Evolutionary conservation across 2,888 invertebrate genomes (phyloP).

Genomic region (Patella caerulea): DNA sequence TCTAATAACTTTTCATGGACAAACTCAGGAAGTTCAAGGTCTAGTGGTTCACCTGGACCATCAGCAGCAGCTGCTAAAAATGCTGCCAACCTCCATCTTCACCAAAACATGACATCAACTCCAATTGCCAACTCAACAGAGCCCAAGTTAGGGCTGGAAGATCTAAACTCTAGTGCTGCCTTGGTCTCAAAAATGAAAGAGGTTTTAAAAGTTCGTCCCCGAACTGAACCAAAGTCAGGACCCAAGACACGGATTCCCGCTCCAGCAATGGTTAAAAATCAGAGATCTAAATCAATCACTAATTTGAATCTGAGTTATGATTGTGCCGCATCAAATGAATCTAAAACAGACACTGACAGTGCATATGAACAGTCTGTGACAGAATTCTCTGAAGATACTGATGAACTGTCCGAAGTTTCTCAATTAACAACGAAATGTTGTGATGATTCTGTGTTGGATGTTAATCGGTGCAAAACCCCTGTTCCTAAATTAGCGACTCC

Average conservation of each 20-base stretch:
- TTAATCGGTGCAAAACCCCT: conserved; percentile 49
- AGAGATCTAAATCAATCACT: conserved; percentile 51
- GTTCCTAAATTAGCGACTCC: conserved; percentile 59
- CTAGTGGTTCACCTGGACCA: conserved; percentile 18
- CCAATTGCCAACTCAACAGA: conserved; percentile 9
- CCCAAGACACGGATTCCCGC: conserved; percentile 55
- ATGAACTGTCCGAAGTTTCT: conserved; percentile 23
- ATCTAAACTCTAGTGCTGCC: conserved; percentile 32
- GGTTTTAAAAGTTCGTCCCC: conserved; percentile 54
- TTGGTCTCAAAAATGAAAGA: conserved; percentile 58
- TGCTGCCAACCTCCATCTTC: conserved; percentile 19
- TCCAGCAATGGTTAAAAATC: conserved; percentile 43
- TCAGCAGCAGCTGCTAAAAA: conserved; percentile 1
- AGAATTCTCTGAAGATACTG: conserved; percentile 19
- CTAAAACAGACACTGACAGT: conserved; percentile 13
- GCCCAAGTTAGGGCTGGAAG: background rate
- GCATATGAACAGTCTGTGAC: conserved; percentile 13
- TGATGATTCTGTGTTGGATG: conserved; percentile 39
- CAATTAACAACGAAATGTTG: conserved; percentile 27
- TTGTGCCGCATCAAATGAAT: background rate
- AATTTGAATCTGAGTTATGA: conserved; percentile 33
- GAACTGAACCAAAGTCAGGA: conserved; percentile 45
- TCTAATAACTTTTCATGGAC: conserved; percentile 30
- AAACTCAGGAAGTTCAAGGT: conserved; percentile 4
- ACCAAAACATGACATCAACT: conserved; percentile 27